Evolutionary conservation across 2,888 invertebrate species (phyloP).

Genomic region (Crepidodera aurea): DNA sequence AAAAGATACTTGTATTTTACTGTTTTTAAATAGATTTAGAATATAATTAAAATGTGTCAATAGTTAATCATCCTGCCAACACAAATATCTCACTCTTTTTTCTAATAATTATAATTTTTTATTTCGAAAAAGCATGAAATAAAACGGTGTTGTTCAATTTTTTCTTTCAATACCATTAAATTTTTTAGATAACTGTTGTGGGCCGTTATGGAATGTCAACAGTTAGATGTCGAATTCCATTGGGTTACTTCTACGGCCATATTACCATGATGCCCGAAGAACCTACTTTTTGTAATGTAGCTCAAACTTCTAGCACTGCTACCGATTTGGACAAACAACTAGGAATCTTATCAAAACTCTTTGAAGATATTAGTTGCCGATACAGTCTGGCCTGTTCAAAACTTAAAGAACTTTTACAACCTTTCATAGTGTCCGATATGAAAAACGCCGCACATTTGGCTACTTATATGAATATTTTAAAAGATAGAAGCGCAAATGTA

Average conservation of each 20-base stretch:
- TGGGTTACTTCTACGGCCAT: slow-evolving; percentile 94
- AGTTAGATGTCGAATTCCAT: slow-evolving; percentile 87
- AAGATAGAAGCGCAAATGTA: slow-evolving; percentile 51
- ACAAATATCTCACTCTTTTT: too few relatives aligned
- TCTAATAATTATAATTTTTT: too few relatives aligned
- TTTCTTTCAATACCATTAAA: too few relatives aligned
- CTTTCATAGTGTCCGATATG: slow-evolving; percentile 79
- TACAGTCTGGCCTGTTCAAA: slow-evolving; percentile 86
- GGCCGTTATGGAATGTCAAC: slow-evolving; percentile 92
- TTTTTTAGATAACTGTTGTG: slow-evolving; percentile 81
- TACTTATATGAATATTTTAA: slow-evolving; percentile 73
- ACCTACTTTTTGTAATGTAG: slow-evolving; percentile 58
- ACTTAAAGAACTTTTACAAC: slow-evolving; percentile 80
- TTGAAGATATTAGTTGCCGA: slow-evolving; percentile 82
- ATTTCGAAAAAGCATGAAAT: too few relatives aligned
- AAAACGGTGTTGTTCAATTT: too few relatives aligned
- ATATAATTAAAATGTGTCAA: too few relatives aligned
- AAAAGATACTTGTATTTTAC: too few relatives aligned
- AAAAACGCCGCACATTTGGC: slow-evolving; percentile 85
- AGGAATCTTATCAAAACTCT: slow-evolving; percentile 72
- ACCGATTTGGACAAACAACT: slow-evolving; percentile 67
- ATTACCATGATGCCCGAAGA: slow-evolving; percentile 74
- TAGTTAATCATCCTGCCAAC: too few relatives aligned
- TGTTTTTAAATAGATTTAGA: too few relatives aligned
- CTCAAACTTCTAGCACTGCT: slow-evolving; percentile 51